These are phyloP conservation scores for Mallotus villosus DNA, from an alignment of 2,797 vertebrate species.

Conservation along the genomic window DNA sequence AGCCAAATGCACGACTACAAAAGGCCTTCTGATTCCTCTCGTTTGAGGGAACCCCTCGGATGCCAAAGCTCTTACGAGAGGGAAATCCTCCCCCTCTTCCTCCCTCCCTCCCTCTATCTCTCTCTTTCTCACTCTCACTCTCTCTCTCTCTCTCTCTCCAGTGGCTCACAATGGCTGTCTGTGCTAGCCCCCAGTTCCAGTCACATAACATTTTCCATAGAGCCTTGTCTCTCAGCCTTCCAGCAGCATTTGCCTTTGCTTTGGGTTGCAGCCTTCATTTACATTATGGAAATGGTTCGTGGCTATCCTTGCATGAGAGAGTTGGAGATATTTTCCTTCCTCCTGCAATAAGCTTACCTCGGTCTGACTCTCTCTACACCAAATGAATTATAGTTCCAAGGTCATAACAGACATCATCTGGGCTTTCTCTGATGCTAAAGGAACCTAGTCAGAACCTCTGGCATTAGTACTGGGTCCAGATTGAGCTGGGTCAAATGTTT, in stretches of 20 bases:
- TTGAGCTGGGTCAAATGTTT: neutral
- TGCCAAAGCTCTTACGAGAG: slow-evolving; percentile 59
- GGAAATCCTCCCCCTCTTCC: slow-evolving; percentile 56
- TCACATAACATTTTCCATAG: slow-evolving; percentile 76
- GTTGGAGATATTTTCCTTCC: slow-evolving; percentile 35
- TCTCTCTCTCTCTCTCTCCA: slow-evolving; percentile 30
- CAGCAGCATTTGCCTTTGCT: slow-evolving; percentile 67
- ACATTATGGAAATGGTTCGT: slow-evolving; percentile 77
- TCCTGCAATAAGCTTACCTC: slow-evolving; percentile 21
- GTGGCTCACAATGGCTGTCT: slow-evolving; percentile 69
- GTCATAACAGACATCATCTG: neutral
- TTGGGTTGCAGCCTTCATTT: slow-evolving; percentile 66
- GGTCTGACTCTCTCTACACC: neutral
- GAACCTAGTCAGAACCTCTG: neutral
- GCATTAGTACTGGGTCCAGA: neutral
- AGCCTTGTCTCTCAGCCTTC: slow-evolving; percentile 51
- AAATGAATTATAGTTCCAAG: neutral
- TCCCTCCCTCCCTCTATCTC: slow-evolving; percentile 23
- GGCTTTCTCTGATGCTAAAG: neutral
- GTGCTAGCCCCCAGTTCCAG: slow-evolving; percentile 56
- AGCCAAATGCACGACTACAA: slow-evolving; percentile 8
- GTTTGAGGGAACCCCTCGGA: slow-evolving; percentile 53
- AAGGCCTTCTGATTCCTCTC: slow-evolving; percentile 26
- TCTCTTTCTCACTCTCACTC: slow-evolving; percentile 7
- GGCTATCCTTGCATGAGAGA: slow-evolving; percentile 45